phyloP scores from a whole-genome alignment of 1,140 invertebrate species.

The Sinella curviseta region DNA sequence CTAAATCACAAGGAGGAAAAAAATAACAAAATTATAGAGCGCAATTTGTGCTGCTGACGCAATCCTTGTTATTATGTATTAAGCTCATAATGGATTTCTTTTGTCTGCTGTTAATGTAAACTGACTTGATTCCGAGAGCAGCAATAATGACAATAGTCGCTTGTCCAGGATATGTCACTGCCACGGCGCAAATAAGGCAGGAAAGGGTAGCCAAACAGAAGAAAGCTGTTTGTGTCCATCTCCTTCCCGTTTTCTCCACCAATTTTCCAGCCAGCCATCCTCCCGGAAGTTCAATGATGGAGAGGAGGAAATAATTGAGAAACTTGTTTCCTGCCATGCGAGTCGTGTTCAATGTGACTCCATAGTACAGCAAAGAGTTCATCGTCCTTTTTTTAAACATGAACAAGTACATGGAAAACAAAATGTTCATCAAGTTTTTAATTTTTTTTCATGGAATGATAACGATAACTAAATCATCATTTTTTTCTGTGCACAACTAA shows the following conservation, averaged over 20 bases:
- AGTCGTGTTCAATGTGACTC: slow-evolving; percentile 63
- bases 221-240: slow-evolving; percentile 56
- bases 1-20: slow-evolving; percentile 41
- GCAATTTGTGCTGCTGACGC: too few species aligned
- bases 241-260: slow-evolving; percentile 59
- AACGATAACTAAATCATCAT: neutral
- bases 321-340: slow-evolving; percentile 68
- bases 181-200: slow-evolving; percentile 55
- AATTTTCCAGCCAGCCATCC: slow-evolving; percentile 54
- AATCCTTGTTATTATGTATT: neutral
- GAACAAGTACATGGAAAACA: slow-evolving; percentile 53
- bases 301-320: slow-evolving; percentile 67
- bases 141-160: slow-evolving; percentile 25
- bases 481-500: slow-evolving; percentile 39
- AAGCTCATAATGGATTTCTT: neutral
- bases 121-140: slow-evolving; percentile 37
- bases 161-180: neutral
- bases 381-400: slow-evolving; percentile 58
- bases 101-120: too few species aligned
- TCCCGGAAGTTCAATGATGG: slow-evolving; percentile 63
- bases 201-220: slow-evolving; percentile 56
- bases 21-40: neutral
- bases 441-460: neutral
- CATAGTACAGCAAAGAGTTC: slow-evolving; percentile 63
- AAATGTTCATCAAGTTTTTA: neutral